phyloP scores from a whole-genome alignment of 92 coral and sea anemone species.

The Heliopora coerulea region DNA sequence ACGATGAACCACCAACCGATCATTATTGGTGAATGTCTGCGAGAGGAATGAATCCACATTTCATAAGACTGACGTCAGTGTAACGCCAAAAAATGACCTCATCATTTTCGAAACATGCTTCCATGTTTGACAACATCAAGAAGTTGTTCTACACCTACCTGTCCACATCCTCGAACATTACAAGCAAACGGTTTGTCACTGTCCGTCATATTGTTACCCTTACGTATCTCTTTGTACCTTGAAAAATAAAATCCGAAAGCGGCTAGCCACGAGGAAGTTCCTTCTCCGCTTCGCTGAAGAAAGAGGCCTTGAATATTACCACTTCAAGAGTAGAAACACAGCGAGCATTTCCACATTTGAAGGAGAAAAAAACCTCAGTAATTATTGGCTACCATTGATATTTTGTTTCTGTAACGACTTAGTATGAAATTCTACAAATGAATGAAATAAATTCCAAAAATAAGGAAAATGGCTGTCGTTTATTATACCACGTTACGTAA shows the following conservation, averaged over 20 bases:
- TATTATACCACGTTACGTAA: conserved; percentile 31
- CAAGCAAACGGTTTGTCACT: conserved; percentile 97
- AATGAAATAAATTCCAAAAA: not conserved
- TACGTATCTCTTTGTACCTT: not conserved
- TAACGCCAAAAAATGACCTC: conserved; percentile 88
- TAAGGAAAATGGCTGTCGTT: conserved; percentile 15
- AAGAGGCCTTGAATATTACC: not conserved
- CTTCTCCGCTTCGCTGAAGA: conserved; percentile 3
- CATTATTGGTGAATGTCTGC: conserved; percentile 98
- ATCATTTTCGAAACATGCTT: conserved; percentile 56
- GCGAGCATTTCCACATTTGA: not conserved
- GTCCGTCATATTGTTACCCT: conserved; percentile 53
- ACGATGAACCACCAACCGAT: conserved; percentile 92
- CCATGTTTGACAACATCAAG: conserved; percentile 5
- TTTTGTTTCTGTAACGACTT: not conserved
- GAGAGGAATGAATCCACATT: conserved; percentile 4
- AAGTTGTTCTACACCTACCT: conserved; percentile 59
- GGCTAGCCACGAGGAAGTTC: not conserved
- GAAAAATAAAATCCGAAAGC: not conserved
- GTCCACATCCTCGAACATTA: conserved; percentile 85
- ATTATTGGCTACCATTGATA: too few relatives aligned
- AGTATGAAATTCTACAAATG: not conserved
- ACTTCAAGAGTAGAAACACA: not conserved
- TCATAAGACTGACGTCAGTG: conserved; percentile 73
- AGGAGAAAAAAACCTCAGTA: too few relatives aligned